phyloP scores from a whole-genome alignment of 2,113 vertebrate species.

The Nesoenas mayeri region DNA sequence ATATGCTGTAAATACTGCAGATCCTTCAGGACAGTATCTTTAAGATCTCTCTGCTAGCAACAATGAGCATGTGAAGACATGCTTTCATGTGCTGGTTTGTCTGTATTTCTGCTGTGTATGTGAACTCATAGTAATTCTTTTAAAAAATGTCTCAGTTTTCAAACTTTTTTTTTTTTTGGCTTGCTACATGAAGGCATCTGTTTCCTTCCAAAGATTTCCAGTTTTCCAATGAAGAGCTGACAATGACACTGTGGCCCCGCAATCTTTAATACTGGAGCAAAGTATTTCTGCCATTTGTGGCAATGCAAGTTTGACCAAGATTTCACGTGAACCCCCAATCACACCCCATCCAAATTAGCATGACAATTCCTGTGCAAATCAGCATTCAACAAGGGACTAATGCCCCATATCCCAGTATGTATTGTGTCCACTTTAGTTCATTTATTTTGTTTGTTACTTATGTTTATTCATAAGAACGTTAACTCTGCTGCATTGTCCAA shows the following conservation, averaged over 20 bases:
- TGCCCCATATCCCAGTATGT: neutral
- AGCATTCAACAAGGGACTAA: neutral
- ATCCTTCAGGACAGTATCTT: neutral
- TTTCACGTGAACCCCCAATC: neutral
- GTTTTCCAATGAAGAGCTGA: neutral
- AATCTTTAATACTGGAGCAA: neutral
- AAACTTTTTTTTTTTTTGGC: neutral
- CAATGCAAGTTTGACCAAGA: neutral
- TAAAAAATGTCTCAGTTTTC: neutral
- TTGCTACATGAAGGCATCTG: constrained; percentile 1
- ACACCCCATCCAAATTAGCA: neutral
- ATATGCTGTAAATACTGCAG: neutral
- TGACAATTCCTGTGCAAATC: neutral
- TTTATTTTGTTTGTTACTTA: neutral
- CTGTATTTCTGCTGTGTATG: neutral
- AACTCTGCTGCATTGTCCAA: neutral
- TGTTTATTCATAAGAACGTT: neutral
- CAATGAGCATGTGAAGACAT: neutral
- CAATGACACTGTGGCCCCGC: neutral
- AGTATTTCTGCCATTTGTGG: neutral
- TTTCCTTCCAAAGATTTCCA: neutral
- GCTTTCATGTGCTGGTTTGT: neutral
- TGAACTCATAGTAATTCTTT: neutral
- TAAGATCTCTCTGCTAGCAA: neutral
- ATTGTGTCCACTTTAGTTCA: neutral